These are phyloP conservation scores for Todiramphus saurophagus DNA, from an alignment of 2,113 vertebrate genomes.

Conservation along the genomic window DNA sequence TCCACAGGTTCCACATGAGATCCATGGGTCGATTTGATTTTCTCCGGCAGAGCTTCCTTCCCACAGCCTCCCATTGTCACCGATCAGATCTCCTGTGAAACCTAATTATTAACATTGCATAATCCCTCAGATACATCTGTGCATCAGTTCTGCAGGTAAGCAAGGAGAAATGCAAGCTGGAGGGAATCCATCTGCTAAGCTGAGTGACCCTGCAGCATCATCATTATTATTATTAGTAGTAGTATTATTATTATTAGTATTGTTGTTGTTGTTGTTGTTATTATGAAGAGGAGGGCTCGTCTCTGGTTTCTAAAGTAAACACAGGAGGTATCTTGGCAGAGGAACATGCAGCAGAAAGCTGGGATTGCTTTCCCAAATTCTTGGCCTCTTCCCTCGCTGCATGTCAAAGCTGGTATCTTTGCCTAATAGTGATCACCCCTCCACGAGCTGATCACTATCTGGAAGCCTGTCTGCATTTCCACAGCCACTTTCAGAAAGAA, in stretches of 20 bases:
- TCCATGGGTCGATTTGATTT: neutral
- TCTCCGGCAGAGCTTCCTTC: neutral
- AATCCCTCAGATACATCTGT: neutral
- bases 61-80: neutral
- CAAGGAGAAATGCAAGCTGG: neutral
- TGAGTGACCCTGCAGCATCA: conserved; percentile 40
- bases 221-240: conserved; percentile 3
- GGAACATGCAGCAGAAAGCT: neutral
- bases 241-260: neutral
- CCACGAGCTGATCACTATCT: conserved; percentile 40
- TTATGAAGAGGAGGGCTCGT: neutral
- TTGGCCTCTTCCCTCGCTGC: conserved; percentile 43
- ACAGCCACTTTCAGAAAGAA: conserved; percentile 42
- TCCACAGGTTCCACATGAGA: neutral
- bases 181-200: conserved; percentile 29
- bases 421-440: conserved; percentile 38
- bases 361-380: conserved; percentile 49
- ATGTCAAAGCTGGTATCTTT: conserved; percentile 70
- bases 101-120: neutral
- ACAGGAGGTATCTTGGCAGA: conserved; percentile 59
- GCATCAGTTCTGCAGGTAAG: neutral
- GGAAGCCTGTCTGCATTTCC: conserved; percentile 54
- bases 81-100: neutral
- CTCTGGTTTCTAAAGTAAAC: conserved; percentile 60
- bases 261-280: no score